phyloP scores from a whole-genome alignment of 92 coral and sea anemone species.

The Virgularia gustaviana region DNA sequence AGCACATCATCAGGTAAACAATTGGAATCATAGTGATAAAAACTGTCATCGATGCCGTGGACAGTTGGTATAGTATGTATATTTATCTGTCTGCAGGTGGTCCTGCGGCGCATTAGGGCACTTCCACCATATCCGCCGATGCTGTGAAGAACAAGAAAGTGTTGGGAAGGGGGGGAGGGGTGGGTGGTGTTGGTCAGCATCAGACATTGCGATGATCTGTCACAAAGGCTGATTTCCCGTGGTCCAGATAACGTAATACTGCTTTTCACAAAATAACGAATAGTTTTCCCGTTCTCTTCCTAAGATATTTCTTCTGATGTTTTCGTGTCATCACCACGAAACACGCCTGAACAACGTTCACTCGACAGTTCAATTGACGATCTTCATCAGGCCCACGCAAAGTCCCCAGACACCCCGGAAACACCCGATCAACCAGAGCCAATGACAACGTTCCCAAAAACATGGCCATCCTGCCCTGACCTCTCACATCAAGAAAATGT shows the following conservation, averaged over 20 bases:
- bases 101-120: no score
- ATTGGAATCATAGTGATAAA: no score
- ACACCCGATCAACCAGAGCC: neutral
- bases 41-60: no score
- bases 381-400: constrained; percentile 11
- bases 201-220: no score
- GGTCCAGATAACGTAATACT: no score
- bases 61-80: no score
- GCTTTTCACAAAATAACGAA: neutral
- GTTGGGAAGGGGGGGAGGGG: no score
- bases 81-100: no score
- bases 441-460: neutral
- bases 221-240: no score
- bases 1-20: constrained; percentile 34
- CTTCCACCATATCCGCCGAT: no score
- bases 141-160: no score
- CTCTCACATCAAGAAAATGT: constrained; percentile 28
- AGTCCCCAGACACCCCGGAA: constrained; percentile 13
- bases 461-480: constrained; percentile 37
- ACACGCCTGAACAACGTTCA: constrained; percentile 10
- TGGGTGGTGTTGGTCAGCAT: no score
- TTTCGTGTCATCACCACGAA: constrained; percentile 14
- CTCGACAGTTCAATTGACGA: constrained; percentile 27
- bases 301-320: constrained; percentile 26
- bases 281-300: neutral